Base-by-base conservation (phyloP, 2,113 vertebrate species). In the Peromyscus maniculatus region DNA sequence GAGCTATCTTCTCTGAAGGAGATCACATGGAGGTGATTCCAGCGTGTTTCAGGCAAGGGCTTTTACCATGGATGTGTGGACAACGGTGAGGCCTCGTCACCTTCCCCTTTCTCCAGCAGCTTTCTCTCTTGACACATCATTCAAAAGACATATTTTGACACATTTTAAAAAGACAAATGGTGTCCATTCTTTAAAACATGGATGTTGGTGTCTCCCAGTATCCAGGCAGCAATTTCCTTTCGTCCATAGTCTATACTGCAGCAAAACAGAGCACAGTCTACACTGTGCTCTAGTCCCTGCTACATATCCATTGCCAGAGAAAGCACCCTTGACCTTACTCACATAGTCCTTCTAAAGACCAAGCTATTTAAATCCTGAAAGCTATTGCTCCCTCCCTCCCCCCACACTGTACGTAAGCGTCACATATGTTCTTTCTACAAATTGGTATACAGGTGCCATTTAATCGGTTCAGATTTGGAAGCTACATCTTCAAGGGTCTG, bases 401-500 rank as follows among this genome's bases (percentile, higher is more conserved):
- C 96, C 55, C 83, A 15, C 91, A 74, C 64, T 95, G 67, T 78
- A 80, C 55, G 57, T 97, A 97, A 96, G 87, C 95, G 96, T 95
- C 87, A 82, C 97, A 97, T 98, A 98, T 95, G 93, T 94, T 97
- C 97, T 95, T 96, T 98, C 98, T 98, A 98, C 96, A 98, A 98
- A 98, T 84, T 74, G 87, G 91, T 97, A 95, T 96, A 94, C 97
- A 98, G 96, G 98, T 97, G 95, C 96, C 98, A 97, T 98, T 98
- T 98, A 98, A 98, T 98, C 97, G 93, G 88, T 97, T 98, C 97
- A 98, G 97, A 98, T 98, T 97, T 96, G 95, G 96, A 97, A 97
- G 98, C 98, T 98, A 98, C 98, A 98, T 98, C 98, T 98, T 99
- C 98, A 98, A 98, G 98, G 95, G 93, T 98, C 98, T 97, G 97